These are phyloP conservation scores for Microtus obscurus DNA, from an alignment of 2,797 vertebrate species.

Conservation along the genomic window DNA sequence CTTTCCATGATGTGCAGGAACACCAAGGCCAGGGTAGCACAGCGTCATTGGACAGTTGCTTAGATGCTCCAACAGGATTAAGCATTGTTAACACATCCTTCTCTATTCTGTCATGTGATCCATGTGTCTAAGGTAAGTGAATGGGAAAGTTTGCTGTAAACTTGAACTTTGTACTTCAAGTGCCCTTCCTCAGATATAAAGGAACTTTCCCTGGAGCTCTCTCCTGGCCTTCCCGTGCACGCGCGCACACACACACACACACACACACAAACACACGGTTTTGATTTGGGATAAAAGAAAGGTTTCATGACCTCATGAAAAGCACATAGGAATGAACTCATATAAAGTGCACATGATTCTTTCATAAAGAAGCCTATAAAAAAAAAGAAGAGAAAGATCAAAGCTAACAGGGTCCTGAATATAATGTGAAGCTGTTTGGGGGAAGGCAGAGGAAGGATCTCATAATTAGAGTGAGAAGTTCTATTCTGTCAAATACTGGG, in stretches of 20 bases:
- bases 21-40: not conserved
- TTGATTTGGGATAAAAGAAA: conserved; percentile 5
- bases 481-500: conserved; percentile 53
- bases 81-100: not conserved
- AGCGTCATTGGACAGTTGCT: not conserved
- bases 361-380: conserved; percentile 31
- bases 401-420: not conserved
- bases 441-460: not conserved
- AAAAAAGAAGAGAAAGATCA: conserved; percentile 56
- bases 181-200: not conserved
- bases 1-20: no score
- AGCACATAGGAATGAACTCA: not conserved
- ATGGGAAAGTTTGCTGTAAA: not conserved
- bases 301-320: not conserved
- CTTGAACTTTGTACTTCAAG: not conserved
- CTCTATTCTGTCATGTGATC: not conserved
- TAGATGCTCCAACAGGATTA: not conserved
- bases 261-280: not conserved
- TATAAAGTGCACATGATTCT: not conserved
- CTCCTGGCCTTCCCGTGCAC: not conserved
- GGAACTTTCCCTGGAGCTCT: not conserved
- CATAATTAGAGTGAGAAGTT: conserved; percentile 51
- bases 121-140: not conserved
- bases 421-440: conserved; percentile 10
- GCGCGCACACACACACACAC: not conserved